Conservation (phyloP, 23 tunicate genomes). For the Ciona savignyi region DNA sequence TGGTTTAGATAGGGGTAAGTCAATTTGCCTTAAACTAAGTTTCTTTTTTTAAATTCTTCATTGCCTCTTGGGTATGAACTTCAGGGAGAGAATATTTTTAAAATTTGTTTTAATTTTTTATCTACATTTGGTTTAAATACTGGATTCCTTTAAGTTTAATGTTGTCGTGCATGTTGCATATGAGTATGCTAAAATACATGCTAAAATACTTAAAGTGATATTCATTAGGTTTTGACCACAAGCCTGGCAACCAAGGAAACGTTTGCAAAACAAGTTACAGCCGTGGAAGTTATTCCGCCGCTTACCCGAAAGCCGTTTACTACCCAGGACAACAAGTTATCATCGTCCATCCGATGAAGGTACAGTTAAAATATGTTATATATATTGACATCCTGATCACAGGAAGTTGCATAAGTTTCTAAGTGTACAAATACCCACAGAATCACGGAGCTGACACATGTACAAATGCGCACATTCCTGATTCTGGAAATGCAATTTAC, state of each 20-base stretch:
- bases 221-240: slow-evolving; percentile 56
- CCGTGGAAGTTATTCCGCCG: slow-evolving; percentile 12
- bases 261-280: slow-evolving; percentile 26
- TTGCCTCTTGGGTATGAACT: too few relatives aligned
- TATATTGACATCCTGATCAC: not conserved
- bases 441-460: slow-evolving; percentile 79
- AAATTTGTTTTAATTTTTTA: too few relatives aligned
- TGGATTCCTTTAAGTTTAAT: not conserved
- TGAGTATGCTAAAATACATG: too few relatives aligned
- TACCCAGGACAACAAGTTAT: slow-evolving; percentile 94
- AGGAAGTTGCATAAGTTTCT: too few relatives aligned
- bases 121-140: too few relatives aligned
- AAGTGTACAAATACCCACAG: too few relatives aligned
- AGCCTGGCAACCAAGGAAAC: slow-evolving; percentile 18
- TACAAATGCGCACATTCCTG: slow-evolving; percentile 69
- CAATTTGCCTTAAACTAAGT: too few relatives aligned
- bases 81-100: too few relatives aligned
- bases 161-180: too few relatives aligned
- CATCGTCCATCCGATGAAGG: slow-evolving; percentile 97
- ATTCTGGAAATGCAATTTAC: slow-evolving; percentile 54
- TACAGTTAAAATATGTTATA: too few relatives aligned
- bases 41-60: too few relatives aligned
- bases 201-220: not conserved
- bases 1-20: slow-evolving; percentile 69
- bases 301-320: slow-evolving; percentile 67